These are phyloP conservation scores for Stenurella melanura DNA, from an alignment of 2,888 invertebrate species.

Conservation along the genomic window DNA sequence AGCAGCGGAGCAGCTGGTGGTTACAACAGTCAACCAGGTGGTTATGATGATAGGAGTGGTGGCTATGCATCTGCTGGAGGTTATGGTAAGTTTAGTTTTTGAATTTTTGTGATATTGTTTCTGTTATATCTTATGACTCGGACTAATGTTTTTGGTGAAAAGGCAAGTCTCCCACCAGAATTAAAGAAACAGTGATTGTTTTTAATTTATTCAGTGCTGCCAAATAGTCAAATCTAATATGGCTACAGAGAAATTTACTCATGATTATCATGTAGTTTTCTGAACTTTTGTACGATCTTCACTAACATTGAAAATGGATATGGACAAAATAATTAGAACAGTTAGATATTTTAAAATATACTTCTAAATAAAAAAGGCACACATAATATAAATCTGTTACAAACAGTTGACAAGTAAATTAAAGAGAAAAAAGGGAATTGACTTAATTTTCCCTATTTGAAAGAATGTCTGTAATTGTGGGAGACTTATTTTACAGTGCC, in stretches of 20 bases:
- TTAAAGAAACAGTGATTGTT: not conserved
- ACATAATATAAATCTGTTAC: no score
- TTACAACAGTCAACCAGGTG: conserved; percentile 53
- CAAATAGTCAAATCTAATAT: not conserved
- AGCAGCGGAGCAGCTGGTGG: conserved; percentile 53
- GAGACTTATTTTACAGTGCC: conserved; percentile 3
- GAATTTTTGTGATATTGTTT: not conserved
- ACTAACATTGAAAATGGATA: not conserved
- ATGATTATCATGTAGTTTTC: not conserved
- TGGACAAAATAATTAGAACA: not conserved
- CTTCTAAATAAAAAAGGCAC: no score
- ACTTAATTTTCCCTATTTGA: no score
- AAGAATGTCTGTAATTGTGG: conserved; percentile 4
- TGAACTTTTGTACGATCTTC: not conserved
- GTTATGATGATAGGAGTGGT: conserved; percentile 60
- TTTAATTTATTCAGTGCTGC: not conserved
- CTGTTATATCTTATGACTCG: not conserved
- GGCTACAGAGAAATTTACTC: no score
- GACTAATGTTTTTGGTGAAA: conserved; percentile 3
- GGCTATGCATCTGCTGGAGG: conserved; percentile 59
- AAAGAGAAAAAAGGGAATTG: no score
- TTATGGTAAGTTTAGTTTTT: conserved; percentile 60
- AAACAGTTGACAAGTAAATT: no score
- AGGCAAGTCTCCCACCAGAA: conserved; percentile 18
- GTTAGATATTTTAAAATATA: no score